phyloP scores from a whole-genome alignment of 1,140 invertebrate species.

The Drosophila ananassae region DNA sequence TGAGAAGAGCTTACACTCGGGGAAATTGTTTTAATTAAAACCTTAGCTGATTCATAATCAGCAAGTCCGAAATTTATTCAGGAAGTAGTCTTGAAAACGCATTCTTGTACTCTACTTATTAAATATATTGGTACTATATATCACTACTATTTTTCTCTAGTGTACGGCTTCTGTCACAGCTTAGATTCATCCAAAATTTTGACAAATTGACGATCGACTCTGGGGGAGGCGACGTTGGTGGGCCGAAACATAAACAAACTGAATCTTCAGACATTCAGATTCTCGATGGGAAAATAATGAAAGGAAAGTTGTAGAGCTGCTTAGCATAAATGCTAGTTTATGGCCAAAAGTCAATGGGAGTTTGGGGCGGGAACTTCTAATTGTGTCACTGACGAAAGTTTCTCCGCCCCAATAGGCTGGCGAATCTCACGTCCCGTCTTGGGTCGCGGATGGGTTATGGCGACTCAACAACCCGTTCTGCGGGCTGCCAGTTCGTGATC shows the following conservation, averaged over 20 bases:
- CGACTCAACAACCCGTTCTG: slow-evolving; percentile 15
- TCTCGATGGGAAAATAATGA: slow-evolving; percentile 18
- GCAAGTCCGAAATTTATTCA: neutral
- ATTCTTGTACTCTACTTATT: no score
- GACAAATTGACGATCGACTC: slow-evolving; percentile 65
- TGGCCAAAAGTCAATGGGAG: slow-evolving; percentile 32
- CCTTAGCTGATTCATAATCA: neutral
- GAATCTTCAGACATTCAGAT: neutral
- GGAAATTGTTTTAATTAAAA: neutral
- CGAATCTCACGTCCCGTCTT: slow-evolving; percentile 44
- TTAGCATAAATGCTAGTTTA: slow-evolving; percentile 57
- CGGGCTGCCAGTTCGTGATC: slow-evolving; percentile 76
- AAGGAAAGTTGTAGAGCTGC: slow-evolving; percentile 40
- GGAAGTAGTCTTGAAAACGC: no score
- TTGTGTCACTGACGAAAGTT: slow-evolving; percentile 74
- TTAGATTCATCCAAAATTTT: slow-evolving; percentile 57
- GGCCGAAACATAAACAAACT: slow-evolving; percentile 15
- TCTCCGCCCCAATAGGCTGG: slow-evolving; percentile 44
- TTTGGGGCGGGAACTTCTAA: slow-evolving; percentile 39
- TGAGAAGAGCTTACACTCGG: neutral
- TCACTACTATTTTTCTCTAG: slow-evolving; percentile 1
- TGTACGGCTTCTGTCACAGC: slow-evolving; percentile 22
- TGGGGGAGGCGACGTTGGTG: slow-evolving; percentile 49
- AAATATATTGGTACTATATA: no score
- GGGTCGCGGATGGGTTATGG: slow-evolving; percentile 8